phyloP scores from a whole-genome alignment of 2,113 vertebrate genomes.

The Oceanites oceanicus region DNA sequence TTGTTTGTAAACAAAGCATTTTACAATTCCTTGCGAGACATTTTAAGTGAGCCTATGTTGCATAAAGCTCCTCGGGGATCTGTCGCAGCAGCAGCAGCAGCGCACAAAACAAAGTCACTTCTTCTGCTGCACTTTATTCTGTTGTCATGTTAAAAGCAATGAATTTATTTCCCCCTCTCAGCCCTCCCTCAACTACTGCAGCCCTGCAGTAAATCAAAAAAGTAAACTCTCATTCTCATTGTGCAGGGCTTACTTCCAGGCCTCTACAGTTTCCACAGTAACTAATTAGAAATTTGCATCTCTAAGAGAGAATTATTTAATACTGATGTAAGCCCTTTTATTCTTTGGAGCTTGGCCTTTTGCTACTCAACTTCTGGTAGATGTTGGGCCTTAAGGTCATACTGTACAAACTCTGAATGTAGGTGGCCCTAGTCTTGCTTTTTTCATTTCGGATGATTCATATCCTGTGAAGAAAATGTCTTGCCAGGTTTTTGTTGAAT shows the following conservation, averaged over 20 bases:
- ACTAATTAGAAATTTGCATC: slow-evolving; percentile 87
- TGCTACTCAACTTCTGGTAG: slow-evolving; percentile 81
- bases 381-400: slow-evolving; percentile 82
- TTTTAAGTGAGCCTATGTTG: slow-evolving; percentile 43
- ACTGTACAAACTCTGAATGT: slow-evolving; percentile 85
- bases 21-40: slow-evolving; percentile 42
- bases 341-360: slow-evolving; percentile 79
- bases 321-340: slow-evolving; percentile 83
- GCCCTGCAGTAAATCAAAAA: slow-evolving; percentile 82
- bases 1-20: slow-evolving; percentile 70
- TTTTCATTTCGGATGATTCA: slow-evolving; percentile 80
- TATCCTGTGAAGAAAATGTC: slow-evolving; percentile 80
- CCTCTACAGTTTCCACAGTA: slow-evolving; percentile 83
- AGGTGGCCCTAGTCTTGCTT: slow-evolving; percentile 79
- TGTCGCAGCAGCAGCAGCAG: slow-evolving; percentile 34
- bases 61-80: slow-evolving; percentile 62
- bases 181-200: slow-evolving; percentile 65
- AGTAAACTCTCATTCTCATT: slow-evolving; percentile 83
- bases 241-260: slow-evolving; percentile 79
- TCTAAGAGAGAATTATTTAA: slow-evolving; percentile 86
- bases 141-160: slow-evolving; percentile 80
- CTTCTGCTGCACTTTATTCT: slow-evolving; percentile 74
- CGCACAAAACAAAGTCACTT: slow-evolving; percentile 74
- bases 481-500: slow-evolving; percentile 80
- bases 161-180: slow-evolving; percentile 78